These are phyloP conservation scores for Mnemiopsis leidyi DNA, from an alignment of 37 sponge, comb jelly and placozoan genomes.

Conservation along the genomic window DNA sequence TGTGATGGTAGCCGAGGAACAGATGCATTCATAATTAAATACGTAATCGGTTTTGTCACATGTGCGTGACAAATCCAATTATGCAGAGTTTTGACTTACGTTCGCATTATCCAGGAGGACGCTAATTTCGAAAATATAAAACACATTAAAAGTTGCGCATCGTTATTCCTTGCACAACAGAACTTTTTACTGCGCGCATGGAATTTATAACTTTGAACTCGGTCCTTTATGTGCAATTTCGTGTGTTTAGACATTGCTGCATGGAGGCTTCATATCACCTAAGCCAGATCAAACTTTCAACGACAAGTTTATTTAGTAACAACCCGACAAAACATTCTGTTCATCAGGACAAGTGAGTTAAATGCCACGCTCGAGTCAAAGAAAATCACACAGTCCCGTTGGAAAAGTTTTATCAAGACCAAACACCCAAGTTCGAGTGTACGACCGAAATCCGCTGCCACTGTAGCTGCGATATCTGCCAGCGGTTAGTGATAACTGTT, in stretches of 20 bases:
- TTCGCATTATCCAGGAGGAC: no score
- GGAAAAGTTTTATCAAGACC: conserved; percentile 41
- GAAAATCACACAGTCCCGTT: neutral
- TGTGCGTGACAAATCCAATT: neutral
- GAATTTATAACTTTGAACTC: no score
- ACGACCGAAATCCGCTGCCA: neutral
- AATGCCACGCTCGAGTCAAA: conserved; percentile 10
- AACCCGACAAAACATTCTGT: neutral
- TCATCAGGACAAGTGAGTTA: neutral
- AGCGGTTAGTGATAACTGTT: neutral
- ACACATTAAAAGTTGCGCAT: neutral
- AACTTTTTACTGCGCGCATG: no score
- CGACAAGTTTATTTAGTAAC: neutral
- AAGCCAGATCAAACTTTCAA: no score
- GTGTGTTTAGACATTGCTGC: no score
- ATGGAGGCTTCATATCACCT: no score
- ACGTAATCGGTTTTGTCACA: neutral
- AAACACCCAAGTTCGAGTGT: neutral
- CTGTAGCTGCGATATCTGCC: neutral
- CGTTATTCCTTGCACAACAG: neutral
- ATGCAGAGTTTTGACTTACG: neutral
- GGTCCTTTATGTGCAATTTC: no score
- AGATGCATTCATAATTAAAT: neutral
- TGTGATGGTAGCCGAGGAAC: neutral
- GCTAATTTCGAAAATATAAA: neutral